Evolutionary conservation across 2,797 vertebrate species (phyloP), one percentile per base, ranked within the genome.

Genomic region (Tympanoctomys barrerae): DNA sequence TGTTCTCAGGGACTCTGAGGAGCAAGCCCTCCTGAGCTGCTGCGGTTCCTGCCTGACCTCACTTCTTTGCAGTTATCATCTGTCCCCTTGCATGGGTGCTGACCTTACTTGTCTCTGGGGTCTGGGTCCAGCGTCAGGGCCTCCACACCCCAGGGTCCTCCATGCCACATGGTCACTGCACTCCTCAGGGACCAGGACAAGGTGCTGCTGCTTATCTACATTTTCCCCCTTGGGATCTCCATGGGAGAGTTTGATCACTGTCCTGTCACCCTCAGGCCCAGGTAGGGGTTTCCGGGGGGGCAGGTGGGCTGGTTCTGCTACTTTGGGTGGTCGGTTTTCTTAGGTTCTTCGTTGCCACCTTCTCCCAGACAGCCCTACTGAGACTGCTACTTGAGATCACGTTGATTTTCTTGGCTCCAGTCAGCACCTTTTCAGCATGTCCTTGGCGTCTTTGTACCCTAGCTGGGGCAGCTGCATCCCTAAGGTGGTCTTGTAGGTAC

Each of bases 21-120:
- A 98, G 90, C 95, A 96, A 97, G 97, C 95, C 95, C 71, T 97
- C 95, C 94, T 94, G 97, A 97, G 96, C 96, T 96, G 97, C 96
- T 95, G 31, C 75, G 85, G 42, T 81, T 97, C 92, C 14, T 28
- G 85, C 97, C 96, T 97, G 97, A 97, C 96, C 94, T 97, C 96
- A 96, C 75, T 91, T 89, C 82, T 97, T 66, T 13, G 77, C 94
- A 96, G 91, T 91, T 94, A 87, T 94, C 94, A 85, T 97, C 96
- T 95, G 97, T 96, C 84, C 42, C 97, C 94, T 97, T 83, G 94
- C 46, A 0, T 95, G 97, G 93, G 88, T 97, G 94, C 96, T 97
- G 95, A 97, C 92, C 93, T 98, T 96, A 90, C 94, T 91, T 28
- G 66, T 81, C 86, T 80, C 83, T 83, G 90, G 94, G 94, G 88